Percentiles rank a stretch among this genome's conserved stretches.
Evolutionary conservation across 2,113 vertebrate species (phyloP).

Genomic region (Misgurnus mizolepis): DNA sequence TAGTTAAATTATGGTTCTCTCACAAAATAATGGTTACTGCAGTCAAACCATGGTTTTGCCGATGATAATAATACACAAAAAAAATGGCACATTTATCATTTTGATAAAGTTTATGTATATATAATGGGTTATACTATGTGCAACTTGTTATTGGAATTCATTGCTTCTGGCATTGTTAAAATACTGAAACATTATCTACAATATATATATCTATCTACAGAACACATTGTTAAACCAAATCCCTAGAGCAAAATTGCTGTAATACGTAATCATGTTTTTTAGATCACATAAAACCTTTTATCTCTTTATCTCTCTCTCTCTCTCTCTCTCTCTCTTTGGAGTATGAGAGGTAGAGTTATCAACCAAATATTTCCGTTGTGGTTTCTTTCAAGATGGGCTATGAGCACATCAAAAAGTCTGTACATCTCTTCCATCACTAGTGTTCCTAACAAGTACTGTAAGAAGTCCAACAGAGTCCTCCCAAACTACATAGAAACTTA

Average conservation of each 20-base stretch:
- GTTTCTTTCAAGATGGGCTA: conserved; percentile 27
- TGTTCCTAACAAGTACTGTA: too few relatives aligned
- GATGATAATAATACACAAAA: too few relatives aligned
- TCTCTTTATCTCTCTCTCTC: not conserved
- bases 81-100: too few relatives aligned
- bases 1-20: too few relatives aligned
- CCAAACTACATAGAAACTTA: not conserved
- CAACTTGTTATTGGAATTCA: conserved; percentile 14
- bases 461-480: not conserved
- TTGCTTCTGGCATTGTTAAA: not conserved
- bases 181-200: conserved; percentile 4
- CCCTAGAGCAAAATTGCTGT: not conserved
- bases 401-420: conserved; percentile 21
- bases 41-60: too few relatives aligned
- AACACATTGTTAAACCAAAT: not conserved
- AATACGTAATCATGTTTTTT: not conserved
- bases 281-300: conserved; percentile 3
- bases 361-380: conserved; percentile 27
- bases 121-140: too few relatives aligned
- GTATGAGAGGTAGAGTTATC: conserved; percentile 21
- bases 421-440: not conserved
- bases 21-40: too few relatives aligned
- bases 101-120: too few relatives aligned
- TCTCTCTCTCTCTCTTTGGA: not conserved
- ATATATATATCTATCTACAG: not conserved